Base-by-base conservation (phyloP, 1,140 invertebrate species). In the Scaptomyza hsui region DNA sequence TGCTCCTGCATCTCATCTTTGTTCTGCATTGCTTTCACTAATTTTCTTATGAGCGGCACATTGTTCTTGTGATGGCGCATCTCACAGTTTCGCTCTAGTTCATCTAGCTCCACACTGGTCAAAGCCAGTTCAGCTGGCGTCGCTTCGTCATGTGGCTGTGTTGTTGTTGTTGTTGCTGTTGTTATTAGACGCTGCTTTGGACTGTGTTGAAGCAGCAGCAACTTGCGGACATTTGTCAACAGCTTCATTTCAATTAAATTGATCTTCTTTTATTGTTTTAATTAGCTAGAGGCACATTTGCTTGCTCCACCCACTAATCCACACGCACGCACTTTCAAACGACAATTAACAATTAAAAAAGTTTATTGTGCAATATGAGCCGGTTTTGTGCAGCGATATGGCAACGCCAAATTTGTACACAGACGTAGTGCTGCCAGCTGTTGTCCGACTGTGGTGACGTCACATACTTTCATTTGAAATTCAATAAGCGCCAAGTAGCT, bases 41-140 rank as follows among this genome's bases (percentile, higher is more conserved):
- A 55, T 15, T 74, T 24, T 0, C 82, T 77, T 32, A 91, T 82
- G 0, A 55, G 35, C 0, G 79, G 76, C 10, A 90, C 18, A 53
- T 89, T 91, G 55, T 91, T 91, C 13, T 39, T 77, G 49, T 89
- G 76, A 9, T 90, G 64, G 1, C 89, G 74, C 26, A 81, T 15
- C 24, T 62, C 56, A 67, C 68, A 72, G 32, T 89, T 90, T 18
- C 69, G 55, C 45, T 90, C 82, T 15, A 81, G 55, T 18, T 68
- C 80, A 39, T 82, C 78, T 45, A 90, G 63, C 29, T 88, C 63
- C 16, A 24, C 61, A 62, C 61, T 78, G 37, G 82, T 86, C 69
- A 86, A 42, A 45, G 67, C 77, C 60, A 65, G 74, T 70, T 59
- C 45, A 37, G n/a, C 21, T 26, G 24, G 24, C 24, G 24, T 6